Base-by-base conservation (phyloP, 2,113 vertebrate genomes). In the Cromileptes altivelis region DNA sequence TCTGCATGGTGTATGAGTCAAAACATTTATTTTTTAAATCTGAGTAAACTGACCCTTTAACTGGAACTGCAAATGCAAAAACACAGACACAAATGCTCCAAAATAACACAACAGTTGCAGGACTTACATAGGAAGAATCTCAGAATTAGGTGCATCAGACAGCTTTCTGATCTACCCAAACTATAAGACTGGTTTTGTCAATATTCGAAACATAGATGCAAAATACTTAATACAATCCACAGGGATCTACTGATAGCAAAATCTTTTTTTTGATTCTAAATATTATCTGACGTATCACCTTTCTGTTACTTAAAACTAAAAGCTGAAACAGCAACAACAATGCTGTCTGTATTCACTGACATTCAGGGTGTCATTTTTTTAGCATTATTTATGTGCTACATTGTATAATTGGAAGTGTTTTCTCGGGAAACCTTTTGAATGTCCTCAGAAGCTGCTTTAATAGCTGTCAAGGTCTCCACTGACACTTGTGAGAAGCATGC, bases 401-500 rank as follows among this genome's bases (percentile, higher is more conserved):
- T 63, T 62, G 23, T 60, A 53, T 77, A 80, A 82, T 23, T 55
- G 15, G 4, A 6, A 27, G 2, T 11, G 2, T 47, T 75, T 65
- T 55, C 11, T 50, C 9, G 30, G 42, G 7, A 80, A 45, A 60
- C 3, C 19, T 49, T 80, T 78, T 72, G 13, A 69, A 50, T 62
- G 13, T 76, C 55, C 78, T 70, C 15, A 57, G 25, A 84, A 70
- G 80, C 42, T 63, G 84, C 75, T 69, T 67, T 60, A 68, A 60
- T 70, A 78, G 64, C 82, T 77, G 69, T 88, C 89, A 91, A 92
- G 90, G 92, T 93, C 88, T 90, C 55, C 58, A 37, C 49, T 89
- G 69, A 86, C 62, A 78, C 63, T 56, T 80, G 75, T 74, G 73
- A 87, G 82, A 81, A 88, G 82, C 80, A 77, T 85, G 79, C 63